Evolutionary conservation across 2,113 vertebrate species (phyloP), one percentile per base, ranked within the genome.

Genomic region (Cyrtonyx montezumae): DNA sequence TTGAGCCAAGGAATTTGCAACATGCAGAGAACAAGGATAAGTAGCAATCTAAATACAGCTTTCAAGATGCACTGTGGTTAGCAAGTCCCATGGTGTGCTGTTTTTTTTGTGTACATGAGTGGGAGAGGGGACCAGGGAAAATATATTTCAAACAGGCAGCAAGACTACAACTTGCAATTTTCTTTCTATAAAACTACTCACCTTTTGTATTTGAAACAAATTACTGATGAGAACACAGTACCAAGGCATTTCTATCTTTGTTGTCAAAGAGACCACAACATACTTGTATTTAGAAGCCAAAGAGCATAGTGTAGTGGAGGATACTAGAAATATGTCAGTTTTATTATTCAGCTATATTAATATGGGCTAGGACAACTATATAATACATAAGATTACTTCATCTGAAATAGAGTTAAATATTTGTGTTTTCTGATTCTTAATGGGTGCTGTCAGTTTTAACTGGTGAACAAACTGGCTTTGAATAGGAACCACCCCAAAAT

Each of bases 81-180:
- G 0, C 1, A 3, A 66, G 62, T 26, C 0, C 1, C n/a, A 5
- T 16, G 2, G 18, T 56, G 23, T 19, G 40, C 49, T 75, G 67
- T 68, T 75, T 69, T 70, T 71, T 55, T 30, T 56, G 21, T 7
- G 70, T 78, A 0, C 13, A 3, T 21, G 5, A 65, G 80, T 78
- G 37, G 34, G 32, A 77, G 26, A 26, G 59, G 68, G 37, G 17
- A 11, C 25, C 19, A 1, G 16, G 53, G 36, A 79, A 79, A 75
- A 73, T 4, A 5, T 11, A 5, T 36, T 68, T 84, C 55, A 51
- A 45, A 25, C 56, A 48, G 13, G 34, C 62, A 95, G 14, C 40
- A 20, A 15, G 26, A 22, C 48, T 20, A 18, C 53, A 81, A 40
- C 46, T 84, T 62, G 14, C 10, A 66, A 15, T 37, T 87, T 43